phyloP scores from a whole-genome alignment of 2,888 invertebrate genomes.

The Troglohyphantes excavatus region DNA sequence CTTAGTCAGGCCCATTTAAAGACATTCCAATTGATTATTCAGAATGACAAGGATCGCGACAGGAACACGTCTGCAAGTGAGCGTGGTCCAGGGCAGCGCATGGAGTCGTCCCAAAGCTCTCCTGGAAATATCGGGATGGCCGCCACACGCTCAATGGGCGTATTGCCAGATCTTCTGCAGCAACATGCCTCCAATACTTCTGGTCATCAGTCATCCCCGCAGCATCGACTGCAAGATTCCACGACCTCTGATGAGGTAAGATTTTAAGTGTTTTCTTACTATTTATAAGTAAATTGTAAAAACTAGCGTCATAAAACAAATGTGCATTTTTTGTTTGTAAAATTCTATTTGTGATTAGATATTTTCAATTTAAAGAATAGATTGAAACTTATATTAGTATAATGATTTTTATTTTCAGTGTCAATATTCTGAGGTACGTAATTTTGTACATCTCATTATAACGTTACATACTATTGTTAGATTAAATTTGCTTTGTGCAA shows the following conservation, averaged over 20 bases:
- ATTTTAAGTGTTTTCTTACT: not conserved
- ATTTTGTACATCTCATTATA: too few species aligned
- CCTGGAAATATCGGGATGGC: slow-evolving; percentile 83
- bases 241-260: slow-evolving; percentile 96
- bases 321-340: too few species aligned
- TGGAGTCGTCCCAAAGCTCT: slow-evolving; percentile 83
- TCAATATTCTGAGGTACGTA: too few species aligned
- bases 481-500: too few species aligned
- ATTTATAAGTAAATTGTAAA: too few species aligned
- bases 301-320: too few species aligned
- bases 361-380: too few species aligned
- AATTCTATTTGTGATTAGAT: too few species aligned
- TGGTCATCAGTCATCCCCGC: slow-evolving; percentile 87
- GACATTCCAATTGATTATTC: not conserved
- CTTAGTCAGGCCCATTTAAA: too few species aligned
- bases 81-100: slow-evolving; percentile 81
- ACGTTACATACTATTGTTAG: too few species aligned
- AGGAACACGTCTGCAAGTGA: slow-evolving; percentile 48
- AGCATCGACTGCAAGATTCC: slow-evolving; percentile 89
- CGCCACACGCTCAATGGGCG: slow-evolving; percentile 92
- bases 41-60: slow-evolving; percentile 72
- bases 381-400: too few species aligned
- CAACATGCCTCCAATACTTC: slow-evolving; percentile 83
- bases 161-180: slow-evolving; percentile 96
- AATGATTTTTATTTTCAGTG: too few species aligned